Evolutionary conservation across 2,888 invertebrate genomes (phyloP).

Genomic region (Dolichopus griseipennis): DNA sequence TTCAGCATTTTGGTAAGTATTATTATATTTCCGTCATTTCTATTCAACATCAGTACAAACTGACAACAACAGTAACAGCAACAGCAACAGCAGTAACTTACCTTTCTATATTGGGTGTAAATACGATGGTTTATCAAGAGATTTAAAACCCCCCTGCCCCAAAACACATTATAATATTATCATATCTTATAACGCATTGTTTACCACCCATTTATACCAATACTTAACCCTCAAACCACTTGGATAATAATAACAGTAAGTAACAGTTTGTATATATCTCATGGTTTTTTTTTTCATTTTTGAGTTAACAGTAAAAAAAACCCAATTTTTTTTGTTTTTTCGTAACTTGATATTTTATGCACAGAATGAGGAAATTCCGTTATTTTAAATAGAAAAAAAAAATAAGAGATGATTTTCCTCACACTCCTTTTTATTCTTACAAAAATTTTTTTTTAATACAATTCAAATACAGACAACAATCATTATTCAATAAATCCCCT

Average conservation of each 20-base stretch:
- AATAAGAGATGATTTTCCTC: not conserved
- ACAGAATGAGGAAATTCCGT: not conserved
- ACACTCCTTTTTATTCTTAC: not conserved
- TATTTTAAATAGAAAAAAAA: not conserved
- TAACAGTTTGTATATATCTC: not conserved
- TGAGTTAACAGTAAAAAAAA: not conserved
- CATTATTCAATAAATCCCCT: constrained; percentile 6
- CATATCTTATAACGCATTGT: not conserved
- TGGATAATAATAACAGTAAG: constrained; percentile 1
- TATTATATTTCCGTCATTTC: not conserved
- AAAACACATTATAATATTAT: not conserved
- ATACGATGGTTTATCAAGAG: not conserved
- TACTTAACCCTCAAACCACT: constrained; percentile 6
- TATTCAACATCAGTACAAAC: not conserved
- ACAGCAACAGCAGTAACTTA: not conserved
- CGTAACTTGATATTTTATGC: constrained; percentile 4
- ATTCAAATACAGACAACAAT: constrained; percentile 1
- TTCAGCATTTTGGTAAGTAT: not conserved
- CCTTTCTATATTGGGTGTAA: not conserved
- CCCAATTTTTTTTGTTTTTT: not conserved
- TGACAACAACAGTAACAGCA: not conserved
- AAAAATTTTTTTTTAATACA: not conserved
- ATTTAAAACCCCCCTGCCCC: too few species aligned
- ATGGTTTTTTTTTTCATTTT: not conserved
- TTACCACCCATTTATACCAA: not conserved